Conservation (phyloP, 2,888 invertebrate species). For the Stenodema calcarata region DNA sequence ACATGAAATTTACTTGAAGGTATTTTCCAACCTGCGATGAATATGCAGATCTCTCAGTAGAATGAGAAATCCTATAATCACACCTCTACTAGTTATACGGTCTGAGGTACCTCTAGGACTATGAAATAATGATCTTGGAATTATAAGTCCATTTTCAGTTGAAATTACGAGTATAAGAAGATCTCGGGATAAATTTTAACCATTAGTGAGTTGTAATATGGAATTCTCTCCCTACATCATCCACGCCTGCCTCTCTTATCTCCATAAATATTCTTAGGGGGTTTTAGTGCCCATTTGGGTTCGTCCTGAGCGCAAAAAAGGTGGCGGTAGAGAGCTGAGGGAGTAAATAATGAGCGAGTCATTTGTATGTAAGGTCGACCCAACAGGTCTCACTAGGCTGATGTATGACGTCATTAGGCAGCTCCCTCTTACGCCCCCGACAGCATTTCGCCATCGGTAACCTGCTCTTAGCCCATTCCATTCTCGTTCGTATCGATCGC, state of each 20-base stretch:
- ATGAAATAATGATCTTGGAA: too few species aligned
- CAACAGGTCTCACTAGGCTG: constrained; percentile 27
- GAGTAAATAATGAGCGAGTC: constrained; percentile 37
- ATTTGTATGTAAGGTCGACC: constrained; percentile 41
- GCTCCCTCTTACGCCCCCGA: not conserved
- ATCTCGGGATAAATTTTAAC: not conserved
- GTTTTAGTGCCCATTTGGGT: not conserved
- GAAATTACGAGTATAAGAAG: too few species aligned
- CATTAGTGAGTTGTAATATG: not conserved
- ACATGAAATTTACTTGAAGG: too few species aligned
- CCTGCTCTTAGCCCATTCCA: not conserved
- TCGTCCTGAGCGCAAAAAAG: not conserved
- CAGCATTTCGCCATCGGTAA: not conserved
- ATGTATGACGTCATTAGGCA: constrained; percentile 39
- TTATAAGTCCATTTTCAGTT: too few species aligned
- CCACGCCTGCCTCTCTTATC: not conserved
- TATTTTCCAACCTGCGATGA: too few species aligned
- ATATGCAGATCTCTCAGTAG: too few species aligned
- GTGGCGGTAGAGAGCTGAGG: not conserved
- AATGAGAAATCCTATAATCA: too few species aligned
- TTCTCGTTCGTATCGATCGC: not conserved
- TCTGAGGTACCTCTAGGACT: too few species aligned
- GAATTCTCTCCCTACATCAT: not conserved
- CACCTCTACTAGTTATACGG: too few species aligned
- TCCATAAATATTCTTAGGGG: not conserved